Evolutionary conservation across 2,113 vertebrate genomes (phyloP).

Genomic region (Rhizomys pruinosus): DNA sequence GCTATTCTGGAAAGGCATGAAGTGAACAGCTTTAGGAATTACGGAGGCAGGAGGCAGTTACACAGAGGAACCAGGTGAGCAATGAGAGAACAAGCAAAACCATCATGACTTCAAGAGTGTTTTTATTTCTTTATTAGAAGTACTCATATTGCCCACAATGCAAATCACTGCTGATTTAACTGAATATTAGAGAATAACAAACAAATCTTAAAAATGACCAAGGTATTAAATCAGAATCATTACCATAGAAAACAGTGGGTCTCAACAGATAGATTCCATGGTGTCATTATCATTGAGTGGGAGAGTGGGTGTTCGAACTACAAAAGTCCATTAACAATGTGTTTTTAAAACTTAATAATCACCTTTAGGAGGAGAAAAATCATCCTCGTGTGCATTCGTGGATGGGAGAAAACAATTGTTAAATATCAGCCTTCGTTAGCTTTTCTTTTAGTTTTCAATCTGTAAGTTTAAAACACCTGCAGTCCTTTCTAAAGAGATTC

Average conservation of each 20-base stretch:
- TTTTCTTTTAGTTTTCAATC: constrained; percentile 44
- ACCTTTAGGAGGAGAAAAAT: constrained; percentile 27
- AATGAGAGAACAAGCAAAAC: neutral
- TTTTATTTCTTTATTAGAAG: constrained; percentile 74
- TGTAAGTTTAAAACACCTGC: neutral
- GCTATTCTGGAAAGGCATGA: neutral
- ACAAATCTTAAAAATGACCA: constrained; percentile 43
- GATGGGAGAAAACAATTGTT: neutral
- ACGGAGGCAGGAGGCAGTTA: neutral
- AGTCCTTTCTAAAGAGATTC: constrained; percentile 9
- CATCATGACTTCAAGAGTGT: neutral
- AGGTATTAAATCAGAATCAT: constrained; percentile 59
- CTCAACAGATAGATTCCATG: constrained; percentile 16
- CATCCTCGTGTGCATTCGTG: neutral
- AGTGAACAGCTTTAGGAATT: neutral
- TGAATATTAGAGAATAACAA: constrained; percentile 45
- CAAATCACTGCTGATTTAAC: neutral
- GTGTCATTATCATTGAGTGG: neutral
- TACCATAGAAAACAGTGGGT: constrained; percentile 8
- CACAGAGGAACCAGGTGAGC: neutral
- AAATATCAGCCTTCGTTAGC: neutral
- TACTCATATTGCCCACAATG: constrained; percentile 21
- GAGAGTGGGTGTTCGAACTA: neutral
- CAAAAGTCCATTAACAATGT: constrained; percentile 51
- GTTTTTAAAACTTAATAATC: constrained; percentile 30